Base-by-base conservation (phyloP, 2,797 vertebrate species). In the Ptychobarbus kaznakovi region DNA sequence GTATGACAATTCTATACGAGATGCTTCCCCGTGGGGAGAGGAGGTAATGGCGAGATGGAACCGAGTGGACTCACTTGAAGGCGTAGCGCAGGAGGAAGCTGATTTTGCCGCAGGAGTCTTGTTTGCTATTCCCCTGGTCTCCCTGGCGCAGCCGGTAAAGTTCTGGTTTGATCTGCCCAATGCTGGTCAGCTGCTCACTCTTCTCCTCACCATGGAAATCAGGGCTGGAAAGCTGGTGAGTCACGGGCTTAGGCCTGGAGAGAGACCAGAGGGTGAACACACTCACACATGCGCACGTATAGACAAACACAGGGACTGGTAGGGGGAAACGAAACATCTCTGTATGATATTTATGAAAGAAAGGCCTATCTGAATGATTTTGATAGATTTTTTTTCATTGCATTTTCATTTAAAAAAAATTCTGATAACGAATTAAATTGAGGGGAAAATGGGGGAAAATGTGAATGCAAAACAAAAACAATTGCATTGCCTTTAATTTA, bases 111-210 rank as follows among this genome's bases (percentile, higher is more conserved):
- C 96, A 97, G 88, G 81, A 95, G 94, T 82, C 96, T 92, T 85
- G 90, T 56, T 96, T 96, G 56, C 94, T 94, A 1, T 95, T 95
- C 0, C 90, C 94, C 91, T 82, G 94, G 83, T 96, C 95, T 6
- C 95, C 95, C 61, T 95, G 95, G 40, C 96, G 92, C 22, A 93
- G 96, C 81, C 96, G 94, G 93, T 98, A 98, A 78, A 98, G 93
- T 91, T 98, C 97, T 0, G 97, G 97, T 86, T 98, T 97, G 91
- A 98, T 98, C 92, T 97, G 97, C 18, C 97, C 97, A 0, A 98
- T 97, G 93, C 97, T 95, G 88, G 96, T 98, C 83, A 96, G 96
- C 91, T 98, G 97, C 80, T 98, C 97, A 46, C 94, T 94, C 91
- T 97, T 97, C 88, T 97, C 97, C 88, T 97, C 97, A 0, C 92